Conservation (phyloP, 1,140 invertebrate species). For the Pentalonia nigronervosa region DNA sequence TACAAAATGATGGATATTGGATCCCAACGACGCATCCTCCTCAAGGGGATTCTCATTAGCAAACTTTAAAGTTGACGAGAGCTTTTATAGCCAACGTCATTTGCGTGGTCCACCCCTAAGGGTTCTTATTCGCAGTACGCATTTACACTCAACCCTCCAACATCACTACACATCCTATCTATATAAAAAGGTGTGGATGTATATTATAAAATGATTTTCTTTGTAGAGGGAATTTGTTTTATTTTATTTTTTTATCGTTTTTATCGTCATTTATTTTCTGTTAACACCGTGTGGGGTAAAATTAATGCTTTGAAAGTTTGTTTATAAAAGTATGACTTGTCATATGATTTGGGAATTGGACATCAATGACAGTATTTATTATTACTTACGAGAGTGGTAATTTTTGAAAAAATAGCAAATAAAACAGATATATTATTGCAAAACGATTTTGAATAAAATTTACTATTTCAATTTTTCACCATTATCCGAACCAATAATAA, state of each 20-base stretch:
- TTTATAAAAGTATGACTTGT: not conserved
- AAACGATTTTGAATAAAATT: not conserved
- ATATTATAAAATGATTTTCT: conserved; percentile 36
- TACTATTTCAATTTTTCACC: not conserved
- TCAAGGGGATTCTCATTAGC: conserved; percentile 57
- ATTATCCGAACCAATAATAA: not conserved
- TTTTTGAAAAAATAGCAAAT: not conserved
- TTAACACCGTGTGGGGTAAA: not conserved
- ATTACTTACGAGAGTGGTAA: not conserved
- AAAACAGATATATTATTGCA: not conserved
- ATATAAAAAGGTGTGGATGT: conserved; percentile 33
- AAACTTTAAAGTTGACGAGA: conserved; percentile 57
- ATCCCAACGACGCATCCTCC: conserved; percentile 22
- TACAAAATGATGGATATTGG: conserved; percentile 35
- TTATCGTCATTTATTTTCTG: not conserved
- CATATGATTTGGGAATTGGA: not conserved
- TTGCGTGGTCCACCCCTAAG: conserved; percentile 55
- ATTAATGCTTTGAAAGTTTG: not conserved
- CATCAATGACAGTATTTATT: not conserved
- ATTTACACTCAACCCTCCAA: conserved; percentile 31
- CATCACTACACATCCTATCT: not conserved
- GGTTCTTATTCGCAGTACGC: conserved; percentile 32
- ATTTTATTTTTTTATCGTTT: conserved; percentile 10
- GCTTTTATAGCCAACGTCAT: conserved; percentile 53
- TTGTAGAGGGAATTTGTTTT: conserved; percentile 40